phyloP scores from a whole-genome alignment of 2,888 invertebrate genomes.

The Aproaerema taeniolella region DNA sequence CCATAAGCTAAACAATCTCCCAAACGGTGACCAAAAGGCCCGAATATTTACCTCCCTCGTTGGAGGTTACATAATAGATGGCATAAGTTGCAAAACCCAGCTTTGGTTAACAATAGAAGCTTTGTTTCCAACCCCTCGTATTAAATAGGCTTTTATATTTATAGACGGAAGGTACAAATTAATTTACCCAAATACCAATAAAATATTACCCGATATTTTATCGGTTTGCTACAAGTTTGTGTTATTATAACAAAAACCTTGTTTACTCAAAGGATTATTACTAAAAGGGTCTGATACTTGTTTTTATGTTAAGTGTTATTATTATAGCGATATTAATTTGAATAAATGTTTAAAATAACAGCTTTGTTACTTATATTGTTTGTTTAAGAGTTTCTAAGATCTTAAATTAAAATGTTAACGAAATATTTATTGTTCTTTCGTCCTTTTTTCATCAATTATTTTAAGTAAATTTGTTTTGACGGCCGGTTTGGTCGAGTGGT shows the following conservation, averaged over 20 bases:
- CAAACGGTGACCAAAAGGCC: constrained; percentile 9
- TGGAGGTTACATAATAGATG: constrained; percentile 46
- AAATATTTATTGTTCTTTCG: no score
- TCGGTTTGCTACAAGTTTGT: constrained; percentile 12
- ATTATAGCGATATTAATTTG: no score
- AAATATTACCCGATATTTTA: constrained; percentile 24
- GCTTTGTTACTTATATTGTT: no score
- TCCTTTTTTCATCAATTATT: no score
- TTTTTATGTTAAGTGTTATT: no score
- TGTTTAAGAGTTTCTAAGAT: no score
- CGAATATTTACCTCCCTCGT: constrained; percentile 41
- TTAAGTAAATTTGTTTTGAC: no score
- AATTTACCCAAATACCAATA: constrained; percentile 30
- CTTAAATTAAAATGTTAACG: no score
- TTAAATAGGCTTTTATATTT: constrained; percentile 29
- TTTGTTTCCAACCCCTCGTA: constrained; percentile 30
- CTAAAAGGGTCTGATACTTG: constrained; percentile 1
- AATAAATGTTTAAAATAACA: no score
- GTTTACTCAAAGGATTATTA: neutral
- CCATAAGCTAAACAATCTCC: no score
- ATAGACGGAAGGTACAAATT: constrained; percentile 31
- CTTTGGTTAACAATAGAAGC: constrained; percentile 34
- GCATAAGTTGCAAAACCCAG: constrained; percentile 43
- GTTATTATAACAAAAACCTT: neutral
- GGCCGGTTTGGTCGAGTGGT: no score